These are phyloP conservation scores for Myotis lucifugus DNA, from an alignment of 2,113 vertebrate species.

Conservation along the genomic window DNA sequence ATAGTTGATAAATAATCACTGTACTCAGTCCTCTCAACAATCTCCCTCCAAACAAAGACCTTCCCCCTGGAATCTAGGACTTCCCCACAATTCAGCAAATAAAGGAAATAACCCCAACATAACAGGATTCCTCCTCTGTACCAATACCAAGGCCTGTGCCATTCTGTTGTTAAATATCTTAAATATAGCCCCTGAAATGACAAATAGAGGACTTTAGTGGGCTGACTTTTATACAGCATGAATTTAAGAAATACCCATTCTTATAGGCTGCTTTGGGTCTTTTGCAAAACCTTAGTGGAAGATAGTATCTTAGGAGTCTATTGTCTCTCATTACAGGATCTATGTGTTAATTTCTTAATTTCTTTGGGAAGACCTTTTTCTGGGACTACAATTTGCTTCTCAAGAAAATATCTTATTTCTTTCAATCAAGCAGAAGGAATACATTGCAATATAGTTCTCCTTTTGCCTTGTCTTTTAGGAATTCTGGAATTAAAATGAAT, in stretches of 20 bases:
- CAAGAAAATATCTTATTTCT: neutral
- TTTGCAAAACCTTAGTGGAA: neutral
- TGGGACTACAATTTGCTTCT: neutral
- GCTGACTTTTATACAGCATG: neutral
- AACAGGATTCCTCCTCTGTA: neutral
- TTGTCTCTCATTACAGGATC: neutral
- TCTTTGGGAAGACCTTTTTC: neutral
- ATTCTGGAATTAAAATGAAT: conserved; percentile 2
- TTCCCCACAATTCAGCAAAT: neutral
- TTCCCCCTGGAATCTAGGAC: neutral
- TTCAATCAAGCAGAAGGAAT: conserved; percentile 24
- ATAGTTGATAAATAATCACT: neutral
- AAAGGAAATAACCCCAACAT: neutral
- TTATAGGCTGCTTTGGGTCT: neutral
- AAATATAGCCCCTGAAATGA: neutral
- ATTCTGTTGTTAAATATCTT: conserved; percentile 18
- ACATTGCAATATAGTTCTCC: neutral
- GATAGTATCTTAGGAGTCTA: neutral
- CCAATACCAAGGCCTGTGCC: neutral
- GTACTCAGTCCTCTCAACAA: neutral
- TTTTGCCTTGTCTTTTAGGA: neutral
- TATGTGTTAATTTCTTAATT: neutral
- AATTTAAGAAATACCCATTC: neutral
- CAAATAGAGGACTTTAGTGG: neutral
- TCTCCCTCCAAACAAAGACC: neutral